phyloP scores from a whole-genome alignment of 2,113 vertebrate genomes.

The Paradisaea rubra region DNA sequence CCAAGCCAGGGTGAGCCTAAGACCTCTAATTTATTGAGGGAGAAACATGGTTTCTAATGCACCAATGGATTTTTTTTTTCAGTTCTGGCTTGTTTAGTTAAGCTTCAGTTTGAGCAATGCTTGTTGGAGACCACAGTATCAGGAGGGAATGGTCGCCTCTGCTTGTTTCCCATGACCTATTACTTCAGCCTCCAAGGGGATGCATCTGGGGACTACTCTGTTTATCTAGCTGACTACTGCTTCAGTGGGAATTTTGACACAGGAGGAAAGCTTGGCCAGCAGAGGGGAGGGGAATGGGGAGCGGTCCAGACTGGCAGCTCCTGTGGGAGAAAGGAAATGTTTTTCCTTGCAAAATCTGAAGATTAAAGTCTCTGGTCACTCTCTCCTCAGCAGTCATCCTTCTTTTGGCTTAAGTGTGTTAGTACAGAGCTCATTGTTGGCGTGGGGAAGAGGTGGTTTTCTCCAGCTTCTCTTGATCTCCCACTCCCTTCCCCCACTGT shows the following conservation, averaged over 20 bases:
- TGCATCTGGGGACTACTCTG: constrained; percentile 33
- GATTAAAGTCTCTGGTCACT: constrained; percentile 19
- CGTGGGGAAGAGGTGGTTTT: neutral
- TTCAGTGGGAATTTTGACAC: constrained; percentile 41
- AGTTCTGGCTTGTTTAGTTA: neutral
- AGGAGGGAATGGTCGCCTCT: constrained; percentile 44
- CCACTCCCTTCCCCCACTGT: constrained; percentile 28
- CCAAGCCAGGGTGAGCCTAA: neutral
- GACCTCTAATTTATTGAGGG: neutral
- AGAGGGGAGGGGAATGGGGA: neutral
- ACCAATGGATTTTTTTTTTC: neutral
- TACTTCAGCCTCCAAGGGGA: constrained; percentile 32
- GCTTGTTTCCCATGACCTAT: constrained; percentile 54
- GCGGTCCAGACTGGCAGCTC: neutral
- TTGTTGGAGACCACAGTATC: constrained; percentile 17
- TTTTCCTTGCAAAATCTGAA: constrained; percentile 24
- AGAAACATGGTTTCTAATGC: neutral
- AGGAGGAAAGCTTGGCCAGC: neutral
- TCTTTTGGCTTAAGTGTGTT: constrained; percentile 12
- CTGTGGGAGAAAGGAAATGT: constrained; percentile 30
- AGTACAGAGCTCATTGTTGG: neutral
- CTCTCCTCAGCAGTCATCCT: neutral
- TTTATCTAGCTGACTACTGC: constrained; percentile 55
- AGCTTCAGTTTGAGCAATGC: neutral
- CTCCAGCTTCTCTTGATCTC: neutral